phyloP scores from a whole-genome alignment of 2,113 vertebrate species.

The Shinisaurus crocodilurus region DNA sequence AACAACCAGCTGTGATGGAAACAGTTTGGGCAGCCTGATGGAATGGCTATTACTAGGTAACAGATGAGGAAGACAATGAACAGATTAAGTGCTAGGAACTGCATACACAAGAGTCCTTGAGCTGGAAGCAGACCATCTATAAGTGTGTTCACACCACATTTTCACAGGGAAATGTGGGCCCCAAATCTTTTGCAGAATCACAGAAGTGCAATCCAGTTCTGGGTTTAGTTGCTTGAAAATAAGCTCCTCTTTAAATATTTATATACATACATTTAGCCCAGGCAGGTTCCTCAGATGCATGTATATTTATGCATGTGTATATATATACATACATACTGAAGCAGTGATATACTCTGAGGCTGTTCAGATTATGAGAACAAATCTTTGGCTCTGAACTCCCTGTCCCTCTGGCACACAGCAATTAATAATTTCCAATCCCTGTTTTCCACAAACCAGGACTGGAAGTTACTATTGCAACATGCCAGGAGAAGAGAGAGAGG shows the following conservation, averaged over 20 bases:
- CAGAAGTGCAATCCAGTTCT: background rate
- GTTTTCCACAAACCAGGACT: background rate
- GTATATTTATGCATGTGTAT: background rate
- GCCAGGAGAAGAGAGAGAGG: background rate
- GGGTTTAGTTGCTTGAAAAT: background rate
- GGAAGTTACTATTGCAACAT: background rate
- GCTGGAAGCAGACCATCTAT: background rate
- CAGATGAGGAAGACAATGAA: too few relatives aligned
- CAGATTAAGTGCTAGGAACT: background rate
- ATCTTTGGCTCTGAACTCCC: background rate
- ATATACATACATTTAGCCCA: background rate
- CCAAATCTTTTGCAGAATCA: too few relatives aligned
- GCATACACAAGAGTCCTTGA: background rate
- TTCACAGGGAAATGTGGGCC: background rate
- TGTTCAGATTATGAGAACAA: background rate
- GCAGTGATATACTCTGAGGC: background rate
- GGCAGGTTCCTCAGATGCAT: background rate
- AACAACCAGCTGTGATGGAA: too few relatives aligned
- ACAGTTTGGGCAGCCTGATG: too few relatives aligned
- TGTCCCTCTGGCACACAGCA: background rate
- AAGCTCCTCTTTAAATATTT: background rate
- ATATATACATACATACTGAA: too few relatives aligned
- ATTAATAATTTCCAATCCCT: background rate
- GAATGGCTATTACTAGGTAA: too few relatives aligned
- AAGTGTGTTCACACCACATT: background rate